These are phyloP conservation scores for Microdon myrmicae DNA, from an alignment of 2,888 invertebrate genomes.

Conservation along the genomic window DNA sequence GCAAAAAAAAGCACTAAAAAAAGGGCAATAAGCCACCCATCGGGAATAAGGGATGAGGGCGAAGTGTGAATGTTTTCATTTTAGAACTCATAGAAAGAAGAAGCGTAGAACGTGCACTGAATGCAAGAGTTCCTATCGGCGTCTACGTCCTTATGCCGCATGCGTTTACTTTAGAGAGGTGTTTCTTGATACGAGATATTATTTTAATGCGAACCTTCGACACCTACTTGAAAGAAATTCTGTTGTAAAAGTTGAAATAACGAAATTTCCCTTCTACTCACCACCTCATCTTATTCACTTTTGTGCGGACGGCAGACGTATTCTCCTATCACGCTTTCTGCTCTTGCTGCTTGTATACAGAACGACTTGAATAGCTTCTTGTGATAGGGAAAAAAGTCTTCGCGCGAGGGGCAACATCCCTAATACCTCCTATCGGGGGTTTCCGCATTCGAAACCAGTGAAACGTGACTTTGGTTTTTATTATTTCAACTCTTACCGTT, in stretches of 20 bases:
- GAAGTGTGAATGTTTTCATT: constrained; percentile 53
- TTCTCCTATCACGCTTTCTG: neutral
- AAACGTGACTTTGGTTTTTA: constrained; percentile 52
- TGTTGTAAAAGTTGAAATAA: constrained; percentile 34
- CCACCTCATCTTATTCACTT: constrained; percentile 50
- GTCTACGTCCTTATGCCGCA: neutral
- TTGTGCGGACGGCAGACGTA: constrained; percentile 27
- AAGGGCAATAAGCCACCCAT: neutral
- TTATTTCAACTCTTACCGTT: constrained; percentile 40
- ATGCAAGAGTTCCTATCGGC: constrained; percentile 16
- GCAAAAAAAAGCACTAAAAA: constrained; percentile 13
- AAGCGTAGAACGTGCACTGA: constrained; percentile 40
- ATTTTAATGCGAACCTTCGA: constrained; percentile 51
- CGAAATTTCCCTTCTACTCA: constrained; percentile 25
- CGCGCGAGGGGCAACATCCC: constrained; percentile 24
- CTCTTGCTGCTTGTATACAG: constrained; percentile 8
- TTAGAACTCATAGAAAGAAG: constrained; percentile 43
- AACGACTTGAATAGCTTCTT: constrained; percentile 35
- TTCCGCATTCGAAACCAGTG: constrained; percentile 40
- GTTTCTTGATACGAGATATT: constrained; percentile 50
- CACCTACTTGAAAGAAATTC: constrained; percentile 29
- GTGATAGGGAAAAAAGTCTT: constrained; percentile 39
- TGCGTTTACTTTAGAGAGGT: constrained; percentile 23
- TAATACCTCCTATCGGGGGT: constrained; percentile 7
- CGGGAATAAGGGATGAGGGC: constrained; percentile 2